These are phyloP conservation scores for Bombus terrestris DNA, from an alignment of 1,140 invertebrate species.

Conservation along the genomic window DNA sequence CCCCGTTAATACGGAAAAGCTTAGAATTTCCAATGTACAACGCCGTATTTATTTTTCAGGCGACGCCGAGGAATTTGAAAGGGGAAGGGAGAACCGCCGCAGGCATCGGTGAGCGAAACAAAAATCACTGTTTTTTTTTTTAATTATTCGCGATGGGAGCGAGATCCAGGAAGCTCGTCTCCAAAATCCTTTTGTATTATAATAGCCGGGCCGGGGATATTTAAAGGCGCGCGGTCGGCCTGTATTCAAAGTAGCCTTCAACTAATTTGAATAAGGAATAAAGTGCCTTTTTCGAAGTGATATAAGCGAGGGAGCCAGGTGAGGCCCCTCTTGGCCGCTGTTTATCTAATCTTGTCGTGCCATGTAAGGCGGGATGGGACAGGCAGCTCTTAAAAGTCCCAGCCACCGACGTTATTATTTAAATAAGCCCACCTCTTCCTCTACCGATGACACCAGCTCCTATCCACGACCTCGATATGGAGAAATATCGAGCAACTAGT, in stretches of 20 bases:
- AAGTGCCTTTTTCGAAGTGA: conserved; percentile 74
- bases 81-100: background rate
- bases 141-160: conserved; percentile 22
- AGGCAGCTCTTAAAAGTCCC: conserved; percentile 69
- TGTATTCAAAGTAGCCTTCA: conserved; percentile 74
- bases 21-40: no score
- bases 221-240: conserved; percentile 57
- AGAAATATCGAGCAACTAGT: conserved; percentile 32
- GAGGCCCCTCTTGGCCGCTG: conserved; percentile 49
- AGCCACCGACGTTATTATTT: conserved; percentile 72
- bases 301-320: conserved; percentile 62
- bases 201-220: conserved; percentile 66
- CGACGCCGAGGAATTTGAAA: no score
- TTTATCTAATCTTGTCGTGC: conserved; percentile 74
- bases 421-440: conserved; percentile 55
- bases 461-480: conserved; percentile 34
- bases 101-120: background rate
- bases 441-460: conserved; percentile 24
- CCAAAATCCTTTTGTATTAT: conserved; percentile 75
- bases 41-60: no score
- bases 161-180: conserved; percentile 2
- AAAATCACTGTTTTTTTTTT: background rate
- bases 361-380: conserved; percentile 72
- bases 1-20: no score
- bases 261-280: conserved; percentile 78